Evolutionary conservation across 2,113 vertebrate species (phyloP), one percentile per base, ranked within the genome.

Genomic region (Petromus typicus): DNA sequence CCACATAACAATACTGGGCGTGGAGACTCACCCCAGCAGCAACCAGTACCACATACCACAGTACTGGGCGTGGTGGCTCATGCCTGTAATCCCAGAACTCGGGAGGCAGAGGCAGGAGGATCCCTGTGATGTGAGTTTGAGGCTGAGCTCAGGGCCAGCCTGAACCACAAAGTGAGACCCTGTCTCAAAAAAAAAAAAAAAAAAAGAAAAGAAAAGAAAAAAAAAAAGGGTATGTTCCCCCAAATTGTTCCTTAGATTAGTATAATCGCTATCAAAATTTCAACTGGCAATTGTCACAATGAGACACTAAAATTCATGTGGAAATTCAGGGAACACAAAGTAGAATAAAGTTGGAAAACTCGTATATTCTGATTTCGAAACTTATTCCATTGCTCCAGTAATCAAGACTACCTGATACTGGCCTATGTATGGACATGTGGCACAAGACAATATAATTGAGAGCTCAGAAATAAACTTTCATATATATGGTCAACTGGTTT

Each of bases 311-410:
- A 93, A 71, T 85, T 91, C 34, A 93, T 57, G 59, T 54, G n/a
- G 69, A 90, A 93, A 91, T 61, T 1, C 43, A 82, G 93, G 45
- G 59, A 30, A 89, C 34, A 27, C 20, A 66, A 63, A 91, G 48
- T 73, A 93, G 61, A 91, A 76, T 61, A 79, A 85, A 94, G 4
- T 64, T 85, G 88, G 51, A 69, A 64, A 30, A 78, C 30, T 69
- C 37, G 37, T 25, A 59, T 3, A 37, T 81, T 94, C 45, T 94
- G 17, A 66, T 54, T 78, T 94, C 8, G 89, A 91, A 93, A 83
- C 45, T 92, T 71, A 71, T 34, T 61, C 59, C 17, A 71, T 63
- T 91, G 27, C 57, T 86, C 22, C 14, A 81, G 37, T 64, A 59
- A 86, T 75, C 20, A 89, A 63, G 22, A 78, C 30, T 92, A 30